These are phyloP conservation scores for Trachelus troglodyta DNA, from an alignment of 2,888 invertebrate genomes.

Conservation along the genomic window DNA sequence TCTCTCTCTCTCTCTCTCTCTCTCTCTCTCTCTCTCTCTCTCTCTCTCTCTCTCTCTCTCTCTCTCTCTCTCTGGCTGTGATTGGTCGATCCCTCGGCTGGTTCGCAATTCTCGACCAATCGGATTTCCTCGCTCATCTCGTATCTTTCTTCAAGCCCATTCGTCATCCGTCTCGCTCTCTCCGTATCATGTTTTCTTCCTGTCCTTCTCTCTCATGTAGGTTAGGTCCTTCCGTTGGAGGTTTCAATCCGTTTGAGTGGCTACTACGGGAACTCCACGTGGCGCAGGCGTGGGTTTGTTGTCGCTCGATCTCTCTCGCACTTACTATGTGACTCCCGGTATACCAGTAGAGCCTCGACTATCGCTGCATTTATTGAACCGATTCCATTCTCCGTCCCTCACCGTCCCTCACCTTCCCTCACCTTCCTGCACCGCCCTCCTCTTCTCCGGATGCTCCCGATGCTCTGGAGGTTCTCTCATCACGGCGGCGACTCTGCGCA, in stretches of 20 bases:
- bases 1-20: too few species aligned
- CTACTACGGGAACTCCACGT: slow-evolving; percentile 44
- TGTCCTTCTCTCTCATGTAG: slow-evolving; percentile 8
- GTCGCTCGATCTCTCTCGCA: slow-evolving; percentile 40
- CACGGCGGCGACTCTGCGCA: neutral
- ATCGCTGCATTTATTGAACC: slow-evolving; percentile 50
- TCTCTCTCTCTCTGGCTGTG: slow-evolving; percentile 10
- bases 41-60: too few species aligned
- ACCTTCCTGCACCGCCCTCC: slow-evolving; percentile 1
- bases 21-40: too few species aligned
- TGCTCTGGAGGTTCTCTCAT: neutral
- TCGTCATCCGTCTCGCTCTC: slow-evolving; percentile 8
- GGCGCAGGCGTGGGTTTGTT: slow-evolving; percentile 57
- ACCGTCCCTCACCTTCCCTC: slow-evolving; percentile 9
- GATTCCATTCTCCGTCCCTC: slow-evolving; percentile 32
- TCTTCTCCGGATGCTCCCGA: slow-evolving; percentile 1
- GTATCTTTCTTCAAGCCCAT: neutral
- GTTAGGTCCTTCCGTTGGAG: slow-evolving; percentile 8
- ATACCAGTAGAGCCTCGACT: neutral
- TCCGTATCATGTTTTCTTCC: neutral
- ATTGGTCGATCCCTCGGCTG: neutral
- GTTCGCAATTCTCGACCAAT: neutral
- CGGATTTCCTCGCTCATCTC: neutral
- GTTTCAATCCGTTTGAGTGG: slow-evolving; percentile 5
- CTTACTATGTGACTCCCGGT: slow-evolving; percentile 3